A percentile compares a stretch with the other conserved stretches of the same genome.
phyloP scores from a whole-genome alignment of 1,140 invertebrate genomes.

The Tigriopus japonicus region DNA sequence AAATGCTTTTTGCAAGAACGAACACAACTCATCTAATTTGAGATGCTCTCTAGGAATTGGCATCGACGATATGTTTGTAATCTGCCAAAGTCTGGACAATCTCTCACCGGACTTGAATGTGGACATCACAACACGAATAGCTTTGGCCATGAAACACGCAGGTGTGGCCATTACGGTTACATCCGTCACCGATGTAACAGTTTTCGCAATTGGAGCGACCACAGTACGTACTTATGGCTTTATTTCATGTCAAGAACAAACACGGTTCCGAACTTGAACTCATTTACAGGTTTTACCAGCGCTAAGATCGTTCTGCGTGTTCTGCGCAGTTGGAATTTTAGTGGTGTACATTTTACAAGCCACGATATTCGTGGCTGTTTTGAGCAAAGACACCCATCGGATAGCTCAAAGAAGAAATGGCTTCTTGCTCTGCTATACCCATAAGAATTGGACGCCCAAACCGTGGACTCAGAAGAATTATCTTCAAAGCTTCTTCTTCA shows the following conservation, averaged over 20 bases:
- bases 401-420: slow-evolving; percentile 42
- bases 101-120: slow-evolving; percentile 11
- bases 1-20: too few relatives aligned
- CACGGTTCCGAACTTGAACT: slow-evolving; percentile 12
- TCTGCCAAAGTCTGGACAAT: slow-evolving; percentile 36
- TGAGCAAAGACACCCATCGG: slow-evolving; percentile 45
- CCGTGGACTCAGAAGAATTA: too few relatives aligned
- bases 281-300: slow-evolving; percentile 44
- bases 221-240: slow-evolving; percentile 27
- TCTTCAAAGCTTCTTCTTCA: too few relatives aligned
- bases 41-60: neutral
- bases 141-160: slow-evolving; percentile 46
- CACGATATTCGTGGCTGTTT: slow-evolving; percentile 55
- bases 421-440: slow-evolving; percentile 41
- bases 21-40: too few relatives aligned
- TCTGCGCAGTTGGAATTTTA: slow-evolving; percentile 45
- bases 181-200: slow-evolving; percentile 58
- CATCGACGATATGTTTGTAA: slow-evolving; percentile 40
- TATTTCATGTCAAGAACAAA: too few relatives aligned
- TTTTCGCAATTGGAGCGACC: slow-evolving; percentile 47
- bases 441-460: slow-evolving; percentile 23
- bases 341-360: slow-evolving; percentile 51
- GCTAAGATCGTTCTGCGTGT: slow-evolving; percentile 51
- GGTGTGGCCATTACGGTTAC: slow-evolving; percentile 64
- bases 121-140: slow-evolving; percentile 22